These are phyloP conservation scores for Adineta ricciae DNA, from an alignment of 2,888 invertebrate genomes.

Conservation along the genomic window DNA sequence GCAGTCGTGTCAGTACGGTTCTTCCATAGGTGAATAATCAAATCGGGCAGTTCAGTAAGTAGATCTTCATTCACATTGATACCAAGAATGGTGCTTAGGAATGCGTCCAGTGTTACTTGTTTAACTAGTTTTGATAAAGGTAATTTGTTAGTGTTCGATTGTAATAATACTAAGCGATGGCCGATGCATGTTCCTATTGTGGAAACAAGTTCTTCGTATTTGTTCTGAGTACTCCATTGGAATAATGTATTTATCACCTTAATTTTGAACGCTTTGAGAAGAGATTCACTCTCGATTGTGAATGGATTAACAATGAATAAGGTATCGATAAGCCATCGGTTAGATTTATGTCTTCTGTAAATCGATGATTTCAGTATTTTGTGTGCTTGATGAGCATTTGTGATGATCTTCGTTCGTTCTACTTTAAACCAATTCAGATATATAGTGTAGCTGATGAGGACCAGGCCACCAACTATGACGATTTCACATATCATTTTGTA, in stretches of 20 bases:
- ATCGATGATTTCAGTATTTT: not conserved
- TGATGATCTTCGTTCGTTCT: not conserved
- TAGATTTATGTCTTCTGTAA: not conserved
- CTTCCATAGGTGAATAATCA: not conserved
- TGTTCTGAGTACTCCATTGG: not conserved
- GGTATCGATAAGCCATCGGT: not conserved
- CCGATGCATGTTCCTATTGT: not conserved
- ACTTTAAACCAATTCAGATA: not conserved
- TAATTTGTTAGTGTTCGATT: not conserved
- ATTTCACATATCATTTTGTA: not conserved
- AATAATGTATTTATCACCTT: not conserved
- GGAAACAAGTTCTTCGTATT: not conserved
- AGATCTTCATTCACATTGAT: not conserved
- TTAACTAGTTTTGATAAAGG: not conserved
- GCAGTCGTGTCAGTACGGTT: not conserved
- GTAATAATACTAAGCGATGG: not conserved
- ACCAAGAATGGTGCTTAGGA: not conserved
- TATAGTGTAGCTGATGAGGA: not conserved
- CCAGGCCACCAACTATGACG: not conserved
- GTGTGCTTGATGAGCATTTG: not conserved
- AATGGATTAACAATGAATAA: not conserved
- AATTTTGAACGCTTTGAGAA: not conserved
- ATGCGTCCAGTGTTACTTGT: not conserved
- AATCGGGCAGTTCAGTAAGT: not conserved
- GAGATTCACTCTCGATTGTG: not conserved